Base-by-base conservation (phyloP, 2,888 invertebrate genomes). In the Scaptodrosophila latifasciaeformis region DNA sequence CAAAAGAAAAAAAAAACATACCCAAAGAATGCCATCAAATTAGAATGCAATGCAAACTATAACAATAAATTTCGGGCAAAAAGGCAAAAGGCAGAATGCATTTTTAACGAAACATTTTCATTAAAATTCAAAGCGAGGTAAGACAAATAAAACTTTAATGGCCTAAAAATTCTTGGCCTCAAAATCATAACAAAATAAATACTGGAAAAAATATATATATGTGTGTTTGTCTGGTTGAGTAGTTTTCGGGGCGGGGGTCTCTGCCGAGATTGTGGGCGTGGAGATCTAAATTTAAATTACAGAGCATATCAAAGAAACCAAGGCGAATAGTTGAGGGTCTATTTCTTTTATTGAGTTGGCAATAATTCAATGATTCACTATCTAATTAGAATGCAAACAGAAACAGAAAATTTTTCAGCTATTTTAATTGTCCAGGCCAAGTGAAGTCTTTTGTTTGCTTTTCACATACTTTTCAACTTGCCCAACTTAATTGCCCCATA, bases 301-400 rank as follows among this genome's bases (percentile, higher is more conserved):
- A 27, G 5, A 27, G 9, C 5, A n/a, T n/a, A 27, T 6, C 27
- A 27, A 27, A 27, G 9, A 27, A 27, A 54, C 49, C 71, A 67
- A 68, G 72, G 71, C 53, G 50, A 51, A 44, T 52, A 51, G 49
- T 59, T 54, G 37, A 13, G 13, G 31, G 17, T 37, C 15, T 27
- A 13, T 49, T 31, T 12, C 18, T n/a, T n/a, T n/a, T 59, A 67
- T 64, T 65, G 78, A 9, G 27, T 27, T 27, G 27, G 5, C 27
- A 6, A 9, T 9, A 5, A 27, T 27, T 27, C 27, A 27, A 27
- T 27, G 27, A 5, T 27, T 27, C 27, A 9, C n/a, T 27, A 6
- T 27, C 9, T 65, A 78, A 76, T 79, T 71, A 79, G 72, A 72
- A 72, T 72, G 79, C 75, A 60, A 44, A 54, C 65, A 60, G 49